Conservation (phyloP, 2,888 invertebrate species). For the Parascotia fuliginaria region DNA sequence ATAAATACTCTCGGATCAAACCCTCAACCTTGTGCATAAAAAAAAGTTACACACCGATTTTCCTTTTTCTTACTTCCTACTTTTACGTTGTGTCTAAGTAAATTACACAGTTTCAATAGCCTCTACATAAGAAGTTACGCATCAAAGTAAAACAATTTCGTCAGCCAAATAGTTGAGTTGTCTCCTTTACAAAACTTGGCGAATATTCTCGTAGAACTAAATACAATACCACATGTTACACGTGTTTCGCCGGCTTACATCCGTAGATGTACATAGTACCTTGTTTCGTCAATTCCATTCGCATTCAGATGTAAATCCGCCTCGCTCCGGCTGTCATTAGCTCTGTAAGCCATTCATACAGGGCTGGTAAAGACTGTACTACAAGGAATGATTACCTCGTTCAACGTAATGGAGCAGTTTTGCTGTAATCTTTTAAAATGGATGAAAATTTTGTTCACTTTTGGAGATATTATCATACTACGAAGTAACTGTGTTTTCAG, state of each 20-base stretch:
- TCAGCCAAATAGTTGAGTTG: too few relatives aligned
- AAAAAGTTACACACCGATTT: too few relatives aligned
- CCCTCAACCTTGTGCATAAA: too few relatives aligned
- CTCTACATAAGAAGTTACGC: too few relatives aligned
- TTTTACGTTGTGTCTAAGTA: too few relatives aligned
- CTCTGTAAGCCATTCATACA: constrained; percentile 32
- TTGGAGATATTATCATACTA: too few relatives aligned
- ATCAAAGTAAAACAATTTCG: too few relatives aligned
- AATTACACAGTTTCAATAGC: too few relatives aligned
- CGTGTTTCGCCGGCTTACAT: constrained; percentile 4
- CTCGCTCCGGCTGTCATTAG: constrained; percentile 31
- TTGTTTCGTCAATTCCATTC: constrained; percentile 26
- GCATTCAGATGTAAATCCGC: constrained; percentile 44
- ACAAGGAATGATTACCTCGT: constrained; percentile 1
- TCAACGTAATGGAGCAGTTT: neutral
- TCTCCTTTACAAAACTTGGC: too few relatives aligned
- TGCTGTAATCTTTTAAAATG: neutral
- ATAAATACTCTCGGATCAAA: too few relatives aligned
- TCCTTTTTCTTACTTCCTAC: too few relatives aligned
- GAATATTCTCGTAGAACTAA: neutral
- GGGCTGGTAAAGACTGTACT: constrained; percentile 22
- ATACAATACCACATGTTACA: constrained; percentile 5
- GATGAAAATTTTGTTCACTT: neutral
- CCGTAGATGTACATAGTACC: constrained; percentile 10
- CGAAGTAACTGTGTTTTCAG: too few relatives aligned